Percentiles rank a stretch among this genome's conserved stretches.
Evolutionary conservation across 2,113 vertebrate species (phyloP).

Genomic region (Cryptomyrus ogoouensis): DNA sequence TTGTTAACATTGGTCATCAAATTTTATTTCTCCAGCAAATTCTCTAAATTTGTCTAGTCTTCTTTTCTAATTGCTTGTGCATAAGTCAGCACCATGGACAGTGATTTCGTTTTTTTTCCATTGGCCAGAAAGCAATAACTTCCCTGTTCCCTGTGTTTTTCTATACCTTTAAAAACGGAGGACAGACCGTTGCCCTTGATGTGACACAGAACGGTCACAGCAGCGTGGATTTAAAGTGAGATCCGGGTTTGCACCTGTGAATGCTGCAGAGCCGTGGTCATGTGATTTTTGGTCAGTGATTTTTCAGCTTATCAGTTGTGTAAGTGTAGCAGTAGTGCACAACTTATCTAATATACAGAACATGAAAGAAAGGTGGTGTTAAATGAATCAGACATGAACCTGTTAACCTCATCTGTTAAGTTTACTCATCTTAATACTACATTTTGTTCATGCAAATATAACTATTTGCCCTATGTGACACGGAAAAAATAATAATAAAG

Average conservation of each 20-base stretch:
- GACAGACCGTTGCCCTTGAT: background rate
- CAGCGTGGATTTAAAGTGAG: background rate
- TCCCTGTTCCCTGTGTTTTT: background rate
- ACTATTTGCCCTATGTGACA: background rate
- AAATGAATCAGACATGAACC: background rate
- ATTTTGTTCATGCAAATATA: background rate
- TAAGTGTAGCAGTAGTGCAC: background rate
- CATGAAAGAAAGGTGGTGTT: background rate
- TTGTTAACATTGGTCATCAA: background rate
- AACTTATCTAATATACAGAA: background rate
- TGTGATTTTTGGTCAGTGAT: background rate
- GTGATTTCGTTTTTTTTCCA: background rate
- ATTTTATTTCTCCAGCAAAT: background rate
- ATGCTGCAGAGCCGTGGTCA: background rate
- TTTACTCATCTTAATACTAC: background rate
- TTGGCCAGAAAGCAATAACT: background rate
- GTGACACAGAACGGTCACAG: background rate
- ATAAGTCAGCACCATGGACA: constrained; percentile 9
- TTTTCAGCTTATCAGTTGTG: background rate
- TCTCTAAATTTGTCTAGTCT: background rate
- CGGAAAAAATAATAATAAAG: too few species aligned
- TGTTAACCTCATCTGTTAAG: background rate
- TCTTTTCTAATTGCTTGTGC: background rate
- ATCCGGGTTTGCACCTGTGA: background rate
- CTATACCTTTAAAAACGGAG: background rate